phyloP scores from a whole-genome alignment of 2,113 vertebrate genomes.

The Coreoperca whiteheadi region DNA sequence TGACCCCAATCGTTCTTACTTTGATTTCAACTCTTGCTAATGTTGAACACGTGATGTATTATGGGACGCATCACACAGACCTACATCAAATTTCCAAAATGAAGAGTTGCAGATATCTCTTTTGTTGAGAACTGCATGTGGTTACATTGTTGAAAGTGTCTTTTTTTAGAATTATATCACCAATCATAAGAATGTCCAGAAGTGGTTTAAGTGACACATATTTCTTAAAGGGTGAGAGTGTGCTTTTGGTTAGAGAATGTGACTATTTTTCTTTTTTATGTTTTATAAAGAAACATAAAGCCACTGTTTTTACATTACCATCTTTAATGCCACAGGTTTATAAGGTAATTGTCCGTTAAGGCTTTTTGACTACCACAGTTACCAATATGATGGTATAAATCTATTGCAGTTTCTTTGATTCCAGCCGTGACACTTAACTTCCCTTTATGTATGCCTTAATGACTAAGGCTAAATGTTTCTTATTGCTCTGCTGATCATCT shows the following conservation, averaged over 20 bases:
- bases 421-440: slow-evolving; percentile 29
- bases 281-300: slow-evolving; percentile 43
- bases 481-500: slow-evolving; percentile 62
- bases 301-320: not conserved
- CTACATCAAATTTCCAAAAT: not conserved
- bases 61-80: slow-evolving; percentile 1
- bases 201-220: not conserved
- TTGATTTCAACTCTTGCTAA: not conserved
- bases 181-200: slow-evolving; percentile 19
- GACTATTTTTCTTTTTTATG: slow-evolving; percentile 36
- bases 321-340: slow-evolving; percentile 54
- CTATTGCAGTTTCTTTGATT: slow-evolving; percentile 33
- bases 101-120: slow-evolving; percentile 10
- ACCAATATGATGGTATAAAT: slow-evolving; percentile 22
- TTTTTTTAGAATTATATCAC: not conserved
- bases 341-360: slow-evolving; percentile 21
- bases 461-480: slow-evolving; percentile 47
- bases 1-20: not conserved
- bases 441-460: slow-evolving; percentile 21
- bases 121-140: slow-evolving; percentile 58
- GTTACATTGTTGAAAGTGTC: slow-evolving; percentile 28
- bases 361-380: slow-evolving; percentile 11
- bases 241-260: slow-evolving; percentile 51
- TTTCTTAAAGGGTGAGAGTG: slow-evolving; percentile 32
- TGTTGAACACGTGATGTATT: not conserved